phyloP scores from a whole-genome alignment of 1,140 invertebrate genomes.

The Drosophila repleta region DNA sequence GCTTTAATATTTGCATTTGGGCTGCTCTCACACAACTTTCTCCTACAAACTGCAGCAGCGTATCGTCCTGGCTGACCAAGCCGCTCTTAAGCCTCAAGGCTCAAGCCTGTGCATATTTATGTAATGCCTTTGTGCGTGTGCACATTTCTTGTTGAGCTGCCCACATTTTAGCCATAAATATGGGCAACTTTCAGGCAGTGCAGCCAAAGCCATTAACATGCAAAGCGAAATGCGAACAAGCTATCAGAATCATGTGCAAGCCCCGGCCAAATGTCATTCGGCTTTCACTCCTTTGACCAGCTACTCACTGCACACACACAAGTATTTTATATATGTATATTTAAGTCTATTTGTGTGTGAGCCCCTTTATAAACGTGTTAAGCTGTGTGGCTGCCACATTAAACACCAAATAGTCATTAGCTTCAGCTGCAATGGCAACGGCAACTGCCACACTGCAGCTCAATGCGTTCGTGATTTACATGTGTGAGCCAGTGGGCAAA shows the following conservation, averaged over 20 bases:
- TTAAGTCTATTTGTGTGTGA: not conserved
- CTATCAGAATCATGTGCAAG: constrained; percentile 33
- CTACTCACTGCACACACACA: not conserved
- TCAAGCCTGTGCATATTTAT: too few species aligned
- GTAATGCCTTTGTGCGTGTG: not conserved
- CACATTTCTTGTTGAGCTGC: too few species aligned
- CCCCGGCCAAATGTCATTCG: constrained; percentile 32
- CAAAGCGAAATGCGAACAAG: constrained; percentile 12
- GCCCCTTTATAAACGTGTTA: constrained; percentile 45
- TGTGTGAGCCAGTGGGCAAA: constrained; percentile 40
- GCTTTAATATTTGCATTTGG: too few species aligned
- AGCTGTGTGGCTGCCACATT: constrained; percentile 52
- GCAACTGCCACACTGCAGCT: not conserved
- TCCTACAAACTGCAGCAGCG: too few species aligned
- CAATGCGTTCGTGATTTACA: constrained; percentile 50
- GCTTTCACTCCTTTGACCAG: constrained; percentile 28
- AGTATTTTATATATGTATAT: not conserved
- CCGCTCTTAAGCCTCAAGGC: too few species aligned
- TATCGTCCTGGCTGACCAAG: too few species aligned
- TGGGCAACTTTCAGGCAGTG: not conserved
- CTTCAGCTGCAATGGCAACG: constrained; percentile 23
- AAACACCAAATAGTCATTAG: constrained; percentile 70
- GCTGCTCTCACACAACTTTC: too few species aligned
- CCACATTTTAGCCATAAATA: constrained; percentile 10
- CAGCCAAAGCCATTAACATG: constrained; percentile 1